Evolutionary conservation across 1,140 invertebrate genomes (phyloP), one percentile per base, ranked within the genome.

Genomic region (Ceratoteleas bidentatus): DNA sequence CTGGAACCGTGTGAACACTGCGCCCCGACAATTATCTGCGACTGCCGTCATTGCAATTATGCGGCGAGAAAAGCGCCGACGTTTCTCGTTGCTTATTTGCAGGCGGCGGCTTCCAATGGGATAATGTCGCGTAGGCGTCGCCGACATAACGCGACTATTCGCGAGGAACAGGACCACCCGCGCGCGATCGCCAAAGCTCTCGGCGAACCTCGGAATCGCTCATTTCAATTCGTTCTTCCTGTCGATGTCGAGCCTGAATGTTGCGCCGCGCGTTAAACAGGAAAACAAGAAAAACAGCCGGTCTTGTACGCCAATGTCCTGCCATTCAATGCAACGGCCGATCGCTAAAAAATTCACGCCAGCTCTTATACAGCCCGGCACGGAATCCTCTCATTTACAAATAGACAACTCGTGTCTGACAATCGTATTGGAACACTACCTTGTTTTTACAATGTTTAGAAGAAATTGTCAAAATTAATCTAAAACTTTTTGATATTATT

Each of bases 151-250:
- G 82, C 74, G 77, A 74, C 68, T 81, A 79, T 72, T 66, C 74
- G 72, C 62, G 53, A 73, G 60, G 33, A 61, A 73, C 54, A 56
- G 77, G 84, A 85, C 81, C 84, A 85, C 84, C 84, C 84, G 76
- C 57, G 72, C 33, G 68, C 34, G 76, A 14, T 32, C 5, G 16
- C n/a, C n/a, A n/a, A n/a, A n/a, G n/a, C n/a, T n/a, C n/a, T n/a
- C n/a, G n/a, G n/a, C n/a, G n/a, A n/a, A n/a, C n/a, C n/a, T n/a
- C n/a, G n/a, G n/a, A n/a, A n/a, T n/a, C n/a, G n/a, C n/a, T n/a
- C n/a, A n/a, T n/a, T n/a, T n/a, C n/a, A n/a, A n/a, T n/a, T n/a
- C n/a, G n/a, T n/a, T n/a, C n/a, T n/a, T n/a, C n/a, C n/a, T n/a
- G n/a, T n/a, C n/a, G n/a, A n/a, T n/a, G n/a, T n/a, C n/a, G 49